Base-by-base conservation (phyloP, 92 coral and sea anemone species). In the Porites evermanni region DNA sequence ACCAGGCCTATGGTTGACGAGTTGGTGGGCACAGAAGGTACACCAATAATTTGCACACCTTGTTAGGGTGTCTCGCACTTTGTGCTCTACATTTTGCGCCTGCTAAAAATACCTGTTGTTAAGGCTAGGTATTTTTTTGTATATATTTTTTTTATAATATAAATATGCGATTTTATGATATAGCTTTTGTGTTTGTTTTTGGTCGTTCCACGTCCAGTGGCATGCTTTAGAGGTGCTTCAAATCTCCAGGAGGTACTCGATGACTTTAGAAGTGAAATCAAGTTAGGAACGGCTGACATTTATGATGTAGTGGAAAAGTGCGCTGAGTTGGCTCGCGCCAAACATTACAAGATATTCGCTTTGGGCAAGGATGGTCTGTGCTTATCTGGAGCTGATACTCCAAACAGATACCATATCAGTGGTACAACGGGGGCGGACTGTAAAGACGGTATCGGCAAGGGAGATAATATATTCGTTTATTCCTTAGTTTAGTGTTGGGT, bases 301-400 rank as follows among this genome's bases (percentile, higher is more conserved):
- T 70, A 79, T 16, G 77, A 23, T 21, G 63, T 78, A 1, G 90
- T 82, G 12, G 56, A 59, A 63, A 81, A 77, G 71, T 91, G 93
- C 73, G 75, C 67, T 2, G 51, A 23, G 10, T 77, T 91, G 63
- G 76, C 86, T 1, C 76, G 82, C 17, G 73, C 29, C 23, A 24
- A 75, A 19, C 67, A 75, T 6, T 78, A 67, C n/a, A 81, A 83
- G 77, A 67, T 81, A 65, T 91, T 91, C 44, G 93, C 93, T 14
- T 32, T 91, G 76, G 91, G 91, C 6, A 64, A 77, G 9, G 70
- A 82, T n/a, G 93, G 93, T 2, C 60, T 86, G 14, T 91, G 93
- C 60, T 86, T 86, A 38, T 91, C 88, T 20, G 91, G 91, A 20
- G 71, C 74, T 6, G 76, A 91, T 19, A 70, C 79, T 8, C 70